Evolutionary conservation across 2,113 vertebrate species (phyloP), one percentile per base, ranked within the genome.

Genomic region (Saimiri boliviensis): DNA sequence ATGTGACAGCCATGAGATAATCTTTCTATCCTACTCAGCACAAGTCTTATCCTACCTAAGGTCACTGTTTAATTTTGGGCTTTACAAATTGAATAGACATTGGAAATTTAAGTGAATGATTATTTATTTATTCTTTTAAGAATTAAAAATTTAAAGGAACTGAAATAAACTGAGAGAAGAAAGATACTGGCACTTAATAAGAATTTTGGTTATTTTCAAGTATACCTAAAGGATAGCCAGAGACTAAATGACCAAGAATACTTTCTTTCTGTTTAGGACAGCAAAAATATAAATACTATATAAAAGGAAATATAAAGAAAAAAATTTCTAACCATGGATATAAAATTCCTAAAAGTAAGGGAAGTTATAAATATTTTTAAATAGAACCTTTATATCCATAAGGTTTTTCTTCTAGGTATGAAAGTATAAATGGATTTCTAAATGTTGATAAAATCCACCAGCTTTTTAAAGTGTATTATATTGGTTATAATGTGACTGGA

Each of bases 191-290:
- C 37, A 68, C 60, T 80, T 93, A 77, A 30, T 84, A 93, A 5
- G 16, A 17, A 16, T 52, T 52, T 52, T 70, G 45, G 32, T 68
- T 76, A 17, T 89, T 93, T 94, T 89, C 32, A 82, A 92, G 74
- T 74, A 3, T 74, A 42, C 85, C 13, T 63, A 80, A 92, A 82
- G 30, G 40, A 66, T 85, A 37, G 13, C 32, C 45, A 52, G 52
- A 95, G 45, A 96, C 20, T 68, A 82, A 73, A 80, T 74, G 47
- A 94, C 45, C 23, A 30, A 81, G n/a, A 58, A 0, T 47, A 47
- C 88, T 96, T 92, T 97, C 25, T 90, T 73, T 93, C 45, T 77
- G 54, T 93, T 95, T 82, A 80, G 54, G 32, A 91, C 73, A 96
- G 10, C 6, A 79, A 49, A 90, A 93, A 45, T 92, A 42, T 58